Conservation (phyloP, 2,888 invertebrate genomes). For the Epiblema foenella region DNA sequence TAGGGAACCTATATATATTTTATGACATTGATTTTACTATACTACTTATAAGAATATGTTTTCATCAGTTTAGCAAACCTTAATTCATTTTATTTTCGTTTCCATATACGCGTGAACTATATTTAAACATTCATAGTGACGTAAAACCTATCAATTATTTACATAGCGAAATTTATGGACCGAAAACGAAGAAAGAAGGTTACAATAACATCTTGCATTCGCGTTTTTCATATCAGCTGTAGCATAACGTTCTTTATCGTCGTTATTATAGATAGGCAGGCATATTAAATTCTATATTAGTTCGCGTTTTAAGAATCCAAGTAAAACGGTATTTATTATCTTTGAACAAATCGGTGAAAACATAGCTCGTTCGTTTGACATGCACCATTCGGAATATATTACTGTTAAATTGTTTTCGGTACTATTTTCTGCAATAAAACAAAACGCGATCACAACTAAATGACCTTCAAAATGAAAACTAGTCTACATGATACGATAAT, state of each 20-base stretch:
- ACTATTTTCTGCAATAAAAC: conserved; percentile 28
- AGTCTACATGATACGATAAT: conserved; percentile 4
- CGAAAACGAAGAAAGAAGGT: conserved; percentile 25
- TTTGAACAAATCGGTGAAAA: conserved; percentile 11
- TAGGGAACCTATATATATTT: no score
- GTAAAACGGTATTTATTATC: conserved; percentile 11
- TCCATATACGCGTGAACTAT: not conserved
- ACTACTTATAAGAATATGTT: no score
- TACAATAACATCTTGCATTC: conserved; percentile 35
- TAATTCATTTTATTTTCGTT: not conserved
- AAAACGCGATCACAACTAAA: conserved; percentile 17
- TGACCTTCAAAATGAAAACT: conserved; percentile 28
- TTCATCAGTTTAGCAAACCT: not conserved
- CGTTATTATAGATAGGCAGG: conserved; percentile 26
- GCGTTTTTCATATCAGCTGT: conserved; percentile 15
- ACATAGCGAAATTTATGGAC: conserved; percentile 37
- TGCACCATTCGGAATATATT: conserved; percentile 16
- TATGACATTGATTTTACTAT: no score
- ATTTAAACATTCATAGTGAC: conserved; percentile 17
- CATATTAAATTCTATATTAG: conserved; percentile 17
- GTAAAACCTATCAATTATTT: conserved; percentile 5
- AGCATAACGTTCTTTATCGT: conserved; percentile 23
- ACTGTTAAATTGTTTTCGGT: conserved; percentile 14
- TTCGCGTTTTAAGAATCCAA: conserved; percentile 15
- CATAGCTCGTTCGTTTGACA: conserved; percentile 15